Percentiles rank a stretch among this genome's conserved stretches.
Conservation (phyloP, 2,113 vertebrate genomes). For the Catagonus wagneri region DNA sequence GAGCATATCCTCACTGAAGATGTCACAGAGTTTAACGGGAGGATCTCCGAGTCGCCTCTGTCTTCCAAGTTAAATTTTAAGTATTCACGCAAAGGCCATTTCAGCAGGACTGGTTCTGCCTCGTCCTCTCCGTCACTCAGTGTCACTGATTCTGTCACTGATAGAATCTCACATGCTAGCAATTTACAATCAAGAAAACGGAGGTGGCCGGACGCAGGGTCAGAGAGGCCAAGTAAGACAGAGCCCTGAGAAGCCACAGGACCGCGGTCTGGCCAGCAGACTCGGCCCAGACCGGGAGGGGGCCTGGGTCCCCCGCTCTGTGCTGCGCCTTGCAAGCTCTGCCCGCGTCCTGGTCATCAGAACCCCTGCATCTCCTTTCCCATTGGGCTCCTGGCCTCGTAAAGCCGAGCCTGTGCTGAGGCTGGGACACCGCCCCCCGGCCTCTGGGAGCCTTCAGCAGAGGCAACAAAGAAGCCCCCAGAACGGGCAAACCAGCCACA, state of each 20-base stretch:
- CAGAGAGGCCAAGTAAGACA: no score
- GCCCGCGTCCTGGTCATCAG: fast-evolving
- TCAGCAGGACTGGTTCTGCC: neutral
- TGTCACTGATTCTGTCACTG: neutral
- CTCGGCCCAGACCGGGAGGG: fast-evolving
- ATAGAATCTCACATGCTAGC: neutral
- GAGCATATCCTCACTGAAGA: fast-evolving
- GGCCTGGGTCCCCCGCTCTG: fast-evolving
- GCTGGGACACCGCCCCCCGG: no score
- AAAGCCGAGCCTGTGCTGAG: neutral
- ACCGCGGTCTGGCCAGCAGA: fast-evolving
- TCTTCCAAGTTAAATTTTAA: neutral
- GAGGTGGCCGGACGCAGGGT: neutral
- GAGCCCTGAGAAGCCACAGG: neutral
- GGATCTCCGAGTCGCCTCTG: neutral
- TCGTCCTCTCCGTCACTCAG: neutral
- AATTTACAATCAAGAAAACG: neutral
- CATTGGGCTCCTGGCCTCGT: neutral
- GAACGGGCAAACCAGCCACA: neutral
- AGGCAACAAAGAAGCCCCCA: neutral
- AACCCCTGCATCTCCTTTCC: no score
- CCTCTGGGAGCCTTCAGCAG: neutral
- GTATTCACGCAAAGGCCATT: neutral
- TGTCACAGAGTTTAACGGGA: neutral
- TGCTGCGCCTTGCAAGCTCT: no score